Evolutionary conservation across 2,113 vertebrate species (phyloP).

Genomic region (Butastur rufipennis): DNA sequence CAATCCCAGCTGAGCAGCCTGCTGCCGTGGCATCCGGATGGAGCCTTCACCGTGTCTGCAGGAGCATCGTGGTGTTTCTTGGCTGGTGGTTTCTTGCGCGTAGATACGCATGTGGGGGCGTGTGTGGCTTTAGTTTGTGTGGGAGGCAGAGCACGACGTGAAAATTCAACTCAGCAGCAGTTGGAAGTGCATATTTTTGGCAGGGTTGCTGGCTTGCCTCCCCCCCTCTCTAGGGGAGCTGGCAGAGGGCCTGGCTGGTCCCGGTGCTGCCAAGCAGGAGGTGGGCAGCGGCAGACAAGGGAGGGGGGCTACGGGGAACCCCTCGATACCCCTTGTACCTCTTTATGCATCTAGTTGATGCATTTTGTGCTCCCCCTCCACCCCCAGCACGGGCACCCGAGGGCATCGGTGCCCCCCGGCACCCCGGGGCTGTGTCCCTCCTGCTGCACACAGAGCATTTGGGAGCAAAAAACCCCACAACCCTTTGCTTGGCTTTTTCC

Average conservation of each 20-base stretch:
- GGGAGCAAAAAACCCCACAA: fast-evolving
- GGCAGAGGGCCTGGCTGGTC: not conserved
- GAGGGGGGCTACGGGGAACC: not conserved
- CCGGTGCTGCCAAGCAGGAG: not conserved
- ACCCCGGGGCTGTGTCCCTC: not conserved
- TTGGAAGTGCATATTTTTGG: not conserved
- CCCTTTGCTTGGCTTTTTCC: not conserved
- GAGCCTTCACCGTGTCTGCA: not conserved
- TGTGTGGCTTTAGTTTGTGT: not conserved
- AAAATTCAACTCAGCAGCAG: not conserved
- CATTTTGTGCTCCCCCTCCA: not conserved
- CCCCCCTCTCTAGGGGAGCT: not conserved
- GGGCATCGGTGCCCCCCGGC: fast-evolving
- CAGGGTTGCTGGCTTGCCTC: not conserved
- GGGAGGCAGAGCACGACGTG: not conserved
- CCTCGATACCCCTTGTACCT: not conserved
- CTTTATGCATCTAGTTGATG: not conserved
- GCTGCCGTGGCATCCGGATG: fast-evolving
- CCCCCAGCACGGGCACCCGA: fast-evolving
- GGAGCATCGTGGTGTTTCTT: not conserved
- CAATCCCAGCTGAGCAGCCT: fast-evolving
- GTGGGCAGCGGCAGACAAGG: not conserved
- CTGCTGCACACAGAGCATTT: fast-evolving
- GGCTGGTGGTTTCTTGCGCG: not conserved
- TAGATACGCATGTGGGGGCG: fast-evolving